These are phyloP conservation scores for Neosilurus hyrtlii DNA, from an alignment of 2,797 vertebrate species.

Conservation along the genomic window DNA sequence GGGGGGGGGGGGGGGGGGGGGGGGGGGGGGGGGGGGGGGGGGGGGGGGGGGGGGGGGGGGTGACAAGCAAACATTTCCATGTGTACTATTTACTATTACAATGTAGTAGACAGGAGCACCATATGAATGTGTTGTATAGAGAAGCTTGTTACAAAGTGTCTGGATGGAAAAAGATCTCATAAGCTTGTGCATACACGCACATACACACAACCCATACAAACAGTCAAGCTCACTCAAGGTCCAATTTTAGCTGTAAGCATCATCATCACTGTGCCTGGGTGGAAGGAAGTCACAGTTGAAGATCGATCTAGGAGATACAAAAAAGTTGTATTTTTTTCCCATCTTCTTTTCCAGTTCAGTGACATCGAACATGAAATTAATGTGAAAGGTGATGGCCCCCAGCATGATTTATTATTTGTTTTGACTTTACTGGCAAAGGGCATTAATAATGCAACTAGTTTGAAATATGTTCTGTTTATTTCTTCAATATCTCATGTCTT, in stretches of 20 bases:
- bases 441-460: constrained; percentile 48
- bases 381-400: constrained; percentile 55
- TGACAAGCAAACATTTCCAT: background rate
- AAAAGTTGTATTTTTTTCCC: constrained; percentile 1
- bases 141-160: constrained; percentile 25
- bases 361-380: constrained; percentile 57
- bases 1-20: background rate
- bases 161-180: background rate
- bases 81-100: constrained; percentile 6
- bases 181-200: no score
- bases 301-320: constrained; percentile 42
- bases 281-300: constrained; percentile 51
- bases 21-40: no score
- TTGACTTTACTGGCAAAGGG: constrained; percentile 48
- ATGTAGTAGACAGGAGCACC: background rate
- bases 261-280: constrained; percentile 54
- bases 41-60: no score
- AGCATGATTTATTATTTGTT: constrained; percentile 58
- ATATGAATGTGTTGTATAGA: constrained; percentile 8
- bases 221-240: constrained; percentile 59
- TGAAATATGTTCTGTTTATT: constrained; percentile 40
- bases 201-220: constrained; percentile 41
- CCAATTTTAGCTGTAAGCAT: constrained; percentile 60
- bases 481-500: constrained; percentile 24
- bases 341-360: constrained; percentile 50